phyloP scores from a whole-genome alignment of 2,797 vertebrate genomes.

The Halcyon chelicuti region DNA sequence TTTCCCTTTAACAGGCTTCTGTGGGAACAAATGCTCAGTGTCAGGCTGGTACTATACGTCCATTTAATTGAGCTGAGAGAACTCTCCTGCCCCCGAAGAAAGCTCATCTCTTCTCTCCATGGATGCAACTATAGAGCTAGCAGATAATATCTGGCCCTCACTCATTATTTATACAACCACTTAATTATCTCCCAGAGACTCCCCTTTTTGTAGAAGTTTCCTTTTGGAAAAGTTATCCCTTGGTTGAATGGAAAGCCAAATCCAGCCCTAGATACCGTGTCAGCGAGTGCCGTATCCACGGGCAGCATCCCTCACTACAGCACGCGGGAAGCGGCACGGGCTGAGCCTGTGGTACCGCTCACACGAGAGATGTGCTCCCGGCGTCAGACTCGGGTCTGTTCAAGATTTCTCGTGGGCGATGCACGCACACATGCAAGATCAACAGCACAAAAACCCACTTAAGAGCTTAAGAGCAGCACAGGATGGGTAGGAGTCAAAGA shows the following conservation, averaged over 20 bases:
- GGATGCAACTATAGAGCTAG: constrained; percentile 27
- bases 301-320: not conserved
- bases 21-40: constrained; percentile 63
- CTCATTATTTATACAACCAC: constrained; percentile 66
- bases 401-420: not conserved
- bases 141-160: constrained; percentile 39
- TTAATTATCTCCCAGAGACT: constrained; percentile 61
- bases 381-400: not conserved
- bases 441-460: not conserved
- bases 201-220: constrained; percentile 32
- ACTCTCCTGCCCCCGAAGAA: constrained; percentile 40
- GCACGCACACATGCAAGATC: not conserved
- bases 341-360: not conserved
- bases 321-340: accelerated
- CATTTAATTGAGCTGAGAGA: constrained; percentile 67
- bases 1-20: constrained; percentile 63
- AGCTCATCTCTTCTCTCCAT: constrained; percentile 54
- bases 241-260: constrained; percentile 21
- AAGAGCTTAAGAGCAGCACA: not conserved
- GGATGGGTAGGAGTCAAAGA: not conserved
- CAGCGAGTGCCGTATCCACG: not conserved
- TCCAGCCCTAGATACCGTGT: not conserved
- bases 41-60: constrained; percentile 58
- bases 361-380: accelerated
- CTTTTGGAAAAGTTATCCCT: not conserved